Percentiles rank a stretch among this genome's conserved stretches.
Evolutionary conservation across 2,888 invertebrate genomes (phyloP).

Genomic region (Pseudococcus longispinus): DNA sequence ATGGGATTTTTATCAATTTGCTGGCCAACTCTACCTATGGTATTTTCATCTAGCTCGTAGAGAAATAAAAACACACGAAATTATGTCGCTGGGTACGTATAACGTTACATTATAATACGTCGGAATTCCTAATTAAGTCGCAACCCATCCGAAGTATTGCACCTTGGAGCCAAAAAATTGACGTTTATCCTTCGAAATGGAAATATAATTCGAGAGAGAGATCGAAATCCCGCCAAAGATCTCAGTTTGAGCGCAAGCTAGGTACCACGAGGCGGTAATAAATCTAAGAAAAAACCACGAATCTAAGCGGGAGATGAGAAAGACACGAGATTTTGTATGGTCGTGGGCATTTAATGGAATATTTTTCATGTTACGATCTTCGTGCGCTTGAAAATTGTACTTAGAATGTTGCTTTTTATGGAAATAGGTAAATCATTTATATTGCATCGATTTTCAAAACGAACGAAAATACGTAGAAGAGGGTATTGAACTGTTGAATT

Average conservation of each 20-base stretch:
- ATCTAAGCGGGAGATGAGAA: constrained; percentile 19
- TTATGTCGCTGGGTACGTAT: constrained; percentile 22
- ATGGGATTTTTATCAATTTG: constrained; percentile 20
- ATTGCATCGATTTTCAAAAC: neutral
- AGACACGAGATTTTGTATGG: neutral
- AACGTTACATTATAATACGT: neutral
- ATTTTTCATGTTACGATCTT: neutral
- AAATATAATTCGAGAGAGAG: neutral
- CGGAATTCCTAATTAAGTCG: neutral
- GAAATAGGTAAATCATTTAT: neutral
- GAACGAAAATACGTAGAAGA: neutral
- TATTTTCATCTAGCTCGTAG: neutral
- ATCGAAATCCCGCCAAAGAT: neutral
- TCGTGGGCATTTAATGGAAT: neutral
- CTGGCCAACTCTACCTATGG: neutral
- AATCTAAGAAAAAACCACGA: constrained; percentile 1
- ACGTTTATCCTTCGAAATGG: neutral
- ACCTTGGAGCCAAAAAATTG: neutral
- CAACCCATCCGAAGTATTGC: neutral
- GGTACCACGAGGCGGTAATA: neutral
- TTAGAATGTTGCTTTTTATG: neutral
- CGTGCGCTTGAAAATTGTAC: neutral
- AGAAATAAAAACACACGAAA: neutral
- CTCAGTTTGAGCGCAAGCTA: neutral
- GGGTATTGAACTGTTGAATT: neutral